Evolutionary conservation across 2,888 invertebrate species (phyloP), one percentile per base, ranked within the genome.

Genomic region (Eugnorisma glareosa): DNA sequence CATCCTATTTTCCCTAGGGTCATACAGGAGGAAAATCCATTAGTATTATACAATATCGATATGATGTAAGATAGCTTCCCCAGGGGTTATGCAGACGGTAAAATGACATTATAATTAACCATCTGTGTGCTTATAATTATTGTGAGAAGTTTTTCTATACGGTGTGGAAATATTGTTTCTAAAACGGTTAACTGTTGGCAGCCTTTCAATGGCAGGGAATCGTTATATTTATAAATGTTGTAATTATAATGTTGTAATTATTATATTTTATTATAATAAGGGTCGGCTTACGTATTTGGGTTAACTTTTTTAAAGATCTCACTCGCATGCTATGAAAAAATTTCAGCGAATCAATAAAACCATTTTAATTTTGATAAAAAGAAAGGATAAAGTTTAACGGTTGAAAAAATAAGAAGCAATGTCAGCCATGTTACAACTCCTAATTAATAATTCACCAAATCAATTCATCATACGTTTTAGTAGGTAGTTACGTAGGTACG

Each of bases 1-100:
- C 67, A 67, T 48, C 13, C 6, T 72, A 1, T 80, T 28, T 80
- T 61, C 81, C 61, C 85, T 57, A 13, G 85, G 31, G 81, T 10
- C 24, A 28, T n/a, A n/a, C 4, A 57, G 11, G 40, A 73, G 54
- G 81, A 85, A 85, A 81, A 81, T 81, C 81, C 73, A 81, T 84
- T 81, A 71, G 61, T 81, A 63, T 79, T 68, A 68, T 61, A 80
- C n/a, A 80, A 81, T 61, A 67, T 85, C 67, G 67, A 80, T 63
- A 40, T 48, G 48, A 43, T n/a, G 35, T 84, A 80, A 80, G 80
- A 54, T 4, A 67, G 24, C 11, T 40, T 54, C 54, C 67, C 67
- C 35, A 31, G 54, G 28, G 85, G 40, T 48, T 73, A 37, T 6
- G 2, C 15, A 31, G 24, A 61, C 40, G 54, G 54, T 48, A 81